Conservation (phyloP, 2,797 vertebrate species). For the Avahi laniger region DNA sequence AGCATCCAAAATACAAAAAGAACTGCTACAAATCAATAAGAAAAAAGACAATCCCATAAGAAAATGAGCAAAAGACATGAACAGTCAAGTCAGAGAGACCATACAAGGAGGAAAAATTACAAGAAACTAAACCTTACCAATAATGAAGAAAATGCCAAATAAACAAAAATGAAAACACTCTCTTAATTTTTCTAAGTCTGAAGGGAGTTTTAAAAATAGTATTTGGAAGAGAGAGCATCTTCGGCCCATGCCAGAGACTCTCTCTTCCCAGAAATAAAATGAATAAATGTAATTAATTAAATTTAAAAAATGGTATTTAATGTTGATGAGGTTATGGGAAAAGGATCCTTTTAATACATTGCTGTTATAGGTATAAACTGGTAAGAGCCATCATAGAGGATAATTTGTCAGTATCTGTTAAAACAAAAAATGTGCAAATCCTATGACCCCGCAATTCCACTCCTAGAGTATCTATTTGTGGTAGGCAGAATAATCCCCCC, state of each 20-base stretch:
- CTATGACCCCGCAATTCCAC: neutral
- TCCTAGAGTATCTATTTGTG: neutral
- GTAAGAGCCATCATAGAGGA: too few relatives aligned
- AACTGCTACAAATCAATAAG: neutral
- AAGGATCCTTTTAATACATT: neutral
- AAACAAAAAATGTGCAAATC: neutral
- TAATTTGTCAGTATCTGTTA: too few relatives aligned
- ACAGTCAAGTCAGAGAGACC: neutral
- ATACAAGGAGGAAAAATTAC: neutral
- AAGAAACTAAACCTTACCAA: neutral
- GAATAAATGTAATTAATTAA: neutral
- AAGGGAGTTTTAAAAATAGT: neutral
- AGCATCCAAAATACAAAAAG: neutral
- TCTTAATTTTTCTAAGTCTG: neutral
- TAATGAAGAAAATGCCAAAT: neutral
- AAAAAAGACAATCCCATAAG: neutral
- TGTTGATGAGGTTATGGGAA: neutral
- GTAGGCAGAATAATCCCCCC: neutral
- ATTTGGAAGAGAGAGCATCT: neutral
- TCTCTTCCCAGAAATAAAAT: neutral
- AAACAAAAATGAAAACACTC: neutral
- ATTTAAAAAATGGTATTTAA: neutral
- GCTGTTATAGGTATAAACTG: neutral
- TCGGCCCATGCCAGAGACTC: neutral
- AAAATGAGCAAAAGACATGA: neutral